phyloP scores from a whole-genome alignment of 2,888 invertebrate species.

The Agrochola macilenta region DNA sequence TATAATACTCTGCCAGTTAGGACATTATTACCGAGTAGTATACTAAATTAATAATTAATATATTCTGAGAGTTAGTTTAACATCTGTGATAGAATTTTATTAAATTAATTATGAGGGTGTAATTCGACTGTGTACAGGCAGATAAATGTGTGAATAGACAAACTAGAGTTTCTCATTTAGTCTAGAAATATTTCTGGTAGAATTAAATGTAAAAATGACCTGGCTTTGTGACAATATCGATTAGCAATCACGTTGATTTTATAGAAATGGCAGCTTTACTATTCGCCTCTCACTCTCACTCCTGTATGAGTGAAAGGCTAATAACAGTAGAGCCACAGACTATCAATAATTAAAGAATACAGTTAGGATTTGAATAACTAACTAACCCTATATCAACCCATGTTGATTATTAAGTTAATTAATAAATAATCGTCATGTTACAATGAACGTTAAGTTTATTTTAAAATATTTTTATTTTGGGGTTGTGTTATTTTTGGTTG shows the following conservation, averaged over 20 bases:
- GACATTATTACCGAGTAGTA: conserved; percentile 47
- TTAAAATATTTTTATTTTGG: conserved; percentile 22
- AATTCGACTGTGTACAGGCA: conserved; percentile 48
- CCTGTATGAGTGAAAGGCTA: conserved; percentile 9
- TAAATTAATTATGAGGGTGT: conserved; percentile 59
- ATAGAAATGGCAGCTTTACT: conserved; percentile 20
- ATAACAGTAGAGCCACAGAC: conserved; percentile 25
- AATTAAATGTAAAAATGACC: background rate
- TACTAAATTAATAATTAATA: conserved; percentile 52
- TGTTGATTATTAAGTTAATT: conserved; percentile 19
- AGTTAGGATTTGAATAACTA: conserved; percentile 14
- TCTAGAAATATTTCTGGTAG: conserved; percentile 36
- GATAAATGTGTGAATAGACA: conserved; percentile 39
- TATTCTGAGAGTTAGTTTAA: conserved; percentile 62
- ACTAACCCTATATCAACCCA: conserved; percentile 3
- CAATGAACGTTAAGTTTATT: background rate
- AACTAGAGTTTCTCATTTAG: conserved; percentile 26
- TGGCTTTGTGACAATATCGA: conserved; percentile 13
- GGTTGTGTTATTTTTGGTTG: conserved; percentile 55
- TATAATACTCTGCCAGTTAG: conserved; percentile 57
- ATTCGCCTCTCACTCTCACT: conserved; percentile 15
- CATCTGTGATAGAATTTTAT: conserved; percentile 74
- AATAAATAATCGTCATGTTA: conserved; percentile 10
- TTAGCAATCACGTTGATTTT: background rate
- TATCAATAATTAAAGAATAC: conserved; percentile 17